Conservation (phyloP, 1,140 invertebrate genomes). For the Pectinophora gossypiella region DNA sequence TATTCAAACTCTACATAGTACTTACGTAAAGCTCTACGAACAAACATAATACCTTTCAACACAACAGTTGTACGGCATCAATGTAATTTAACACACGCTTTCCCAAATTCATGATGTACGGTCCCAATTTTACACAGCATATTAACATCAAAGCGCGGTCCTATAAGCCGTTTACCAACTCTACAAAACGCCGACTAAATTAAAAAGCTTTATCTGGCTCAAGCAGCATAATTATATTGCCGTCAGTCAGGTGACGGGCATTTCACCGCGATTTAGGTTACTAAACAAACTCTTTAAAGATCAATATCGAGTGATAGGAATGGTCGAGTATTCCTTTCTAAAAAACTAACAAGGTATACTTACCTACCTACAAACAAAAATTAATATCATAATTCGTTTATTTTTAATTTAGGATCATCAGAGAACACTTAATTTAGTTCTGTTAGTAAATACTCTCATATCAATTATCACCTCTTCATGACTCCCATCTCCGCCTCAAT, state of each 20-base stretch:
- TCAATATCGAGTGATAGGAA: no score
- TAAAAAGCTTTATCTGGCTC: constrained; percentile 47
- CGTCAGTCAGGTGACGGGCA: constrained; percentile 41
- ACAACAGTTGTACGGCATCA: background rate
- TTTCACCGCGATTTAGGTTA: constrained; percentile 30
- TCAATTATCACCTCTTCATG: no score
- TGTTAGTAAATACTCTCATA: no score
- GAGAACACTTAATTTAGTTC: no score
- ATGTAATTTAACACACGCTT: no score
- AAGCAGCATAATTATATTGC: constrained; percentile 43
- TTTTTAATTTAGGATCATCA: no score
- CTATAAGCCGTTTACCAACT: background rate
- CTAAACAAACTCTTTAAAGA: constrained; percentile 13
- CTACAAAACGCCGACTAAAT: constrained; percentile 31
- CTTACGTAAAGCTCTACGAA: background rate
- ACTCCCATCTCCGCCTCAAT: no score
- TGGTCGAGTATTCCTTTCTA: no score
- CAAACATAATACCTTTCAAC: background rate
- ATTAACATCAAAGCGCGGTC: background rate
- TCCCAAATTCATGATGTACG: no score
- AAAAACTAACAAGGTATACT: no score
- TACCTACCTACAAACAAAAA: no score
- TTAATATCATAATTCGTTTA: no score
- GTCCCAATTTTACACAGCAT: background rate
- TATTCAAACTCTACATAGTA: background rate